These are phyloP conservation scores for Passer montanus DNA, from an alignment of 2,113 vertebrate genomes.

Conservation along the genomic window DNA sequence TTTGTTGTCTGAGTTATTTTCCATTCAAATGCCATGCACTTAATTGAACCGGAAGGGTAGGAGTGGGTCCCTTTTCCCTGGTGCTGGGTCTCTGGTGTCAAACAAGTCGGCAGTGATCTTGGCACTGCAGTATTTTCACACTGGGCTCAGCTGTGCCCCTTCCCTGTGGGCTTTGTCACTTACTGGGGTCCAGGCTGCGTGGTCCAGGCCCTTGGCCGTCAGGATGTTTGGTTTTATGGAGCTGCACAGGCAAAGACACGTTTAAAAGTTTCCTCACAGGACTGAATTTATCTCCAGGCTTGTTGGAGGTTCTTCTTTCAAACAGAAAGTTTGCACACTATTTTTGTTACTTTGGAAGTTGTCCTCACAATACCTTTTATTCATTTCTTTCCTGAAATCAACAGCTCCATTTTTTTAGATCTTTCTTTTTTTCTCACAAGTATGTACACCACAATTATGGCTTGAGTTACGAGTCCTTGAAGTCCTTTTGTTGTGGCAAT, in stretches of 20 bases:
- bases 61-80: background rate
- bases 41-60: background rate
- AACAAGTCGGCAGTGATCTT: rapidly evolving
- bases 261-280: background rate
- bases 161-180: background rate
- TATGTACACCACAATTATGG: background rate
- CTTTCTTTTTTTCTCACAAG: background rate
- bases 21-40: background rate
- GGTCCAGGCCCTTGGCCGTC: background rate
- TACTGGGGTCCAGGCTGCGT: rapidly evolving
- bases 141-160: background rate
- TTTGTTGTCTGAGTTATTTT: background rate
- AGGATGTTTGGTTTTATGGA: background rate
- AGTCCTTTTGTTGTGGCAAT: slow-evolving; percentile 21
- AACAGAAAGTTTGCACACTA: background rate
- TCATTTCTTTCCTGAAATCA: background rate
- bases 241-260: rapidly evolving
- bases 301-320: background rate
- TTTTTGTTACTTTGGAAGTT: background rate
- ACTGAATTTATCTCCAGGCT: background rate
- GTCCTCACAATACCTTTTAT: background rate
- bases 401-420: background rate
- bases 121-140: background rate
- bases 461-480: background rate
- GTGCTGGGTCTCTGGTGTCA: background rate